Conservation (phyloP, 2,888 invertebrate genomes). For the Rhogogaster chlorosoma region DNA sequence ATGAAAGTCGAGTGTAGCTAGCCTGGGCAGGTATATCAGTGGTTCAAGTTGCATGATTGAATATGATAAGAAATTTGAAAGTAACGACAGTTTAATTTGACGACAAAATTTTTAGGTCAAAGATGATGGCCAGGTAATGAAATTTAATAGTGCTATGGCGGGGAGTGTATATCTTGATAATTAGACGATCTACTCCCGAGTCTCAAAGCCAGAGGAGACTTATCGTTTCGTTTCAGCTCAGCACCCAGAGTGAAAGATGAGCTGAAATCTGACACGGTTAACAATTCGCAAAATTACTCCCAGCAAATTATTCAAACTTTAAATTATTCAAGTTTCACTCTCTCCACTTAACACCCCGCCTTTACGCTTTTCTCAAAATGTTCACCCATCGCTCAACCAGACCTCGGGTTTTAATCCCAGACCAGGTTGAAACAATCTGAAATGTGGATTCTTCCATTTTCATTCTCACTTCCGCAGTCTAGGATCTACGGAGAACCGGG, state of each 20-base stretch:
- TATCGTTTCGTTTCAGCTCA: background rate
- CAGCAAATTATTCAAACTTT: constrained; percentile 30
- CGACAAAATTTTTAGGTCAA: background rate
- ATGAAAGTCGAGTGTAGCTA: background rate
- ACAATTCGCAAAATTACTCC: constrained; percentile 24
- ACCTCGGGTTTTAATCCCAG: background rate
- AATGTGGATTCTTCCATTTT: background rate
- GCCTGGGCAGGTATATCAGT: background rate
- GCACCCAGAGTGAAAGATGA: constrained; percentile 26
- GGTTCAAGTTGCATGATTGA: background rate
- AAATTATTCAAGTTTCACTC: constrained; percentile 28
- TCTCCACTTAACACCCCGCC: background rate
- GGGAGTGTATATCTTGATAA: background rate
- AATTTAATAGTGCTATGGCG: background rate
- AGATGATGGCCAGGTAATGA: background rate
- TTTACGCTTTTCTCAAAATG: background rate
- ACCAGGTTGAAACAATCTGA: background rate
- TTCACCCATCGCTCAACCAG: background rate
- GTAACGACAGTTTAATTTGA: background rate
- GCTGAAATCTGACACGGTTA: background rate
- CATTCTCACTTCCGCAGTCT: background rate
- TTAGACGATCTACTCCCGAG: background rate
- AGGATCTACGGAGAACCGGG: background rate
- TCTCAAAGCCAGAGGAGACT: background rate
- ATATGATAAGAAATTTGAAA: background rate